phyloP scores from a whole-genome alignment of 2,888 invertebrate species.

The Leucania comma region DNA sequence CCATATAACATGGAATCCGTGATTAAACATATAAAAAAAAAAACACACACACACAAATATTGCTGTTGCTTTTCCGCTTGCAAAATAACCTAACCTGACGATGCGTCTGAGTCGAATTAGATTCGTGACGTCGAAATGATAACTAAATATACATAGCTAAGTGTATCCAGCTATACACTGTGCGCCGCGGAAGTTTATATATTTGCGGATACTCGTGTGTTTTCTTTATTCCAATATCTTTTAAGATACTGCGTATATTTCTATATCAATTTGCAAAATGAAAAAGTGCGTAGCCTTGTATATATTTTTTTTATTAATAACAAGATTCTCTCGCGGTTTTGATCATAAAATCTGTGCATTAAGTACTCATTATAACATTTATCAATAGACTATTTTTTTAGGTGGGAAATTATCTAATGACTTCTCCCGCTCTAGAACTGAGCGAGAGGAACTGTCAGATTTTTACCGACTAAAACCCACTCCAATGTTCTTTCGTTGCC shows the following conservation, averaged over 20 bases:
- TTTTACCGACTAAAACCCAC: no score
- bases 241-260: slow-evolving; percentile 16
- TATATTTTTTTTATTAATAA: slow-evolving; percentile 14
- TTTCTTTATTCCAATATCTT: slow-evolving; percentile 18
- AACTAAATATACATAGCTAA: slow-evolving; percentile 30
- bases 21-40: no score
- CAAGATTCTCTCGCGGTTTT: background rate
- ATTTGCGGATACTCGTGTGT: slow-evolving; percentile 26
- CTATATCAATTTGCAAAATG: slow-evolving; percentile 17
- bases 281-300: slow-evolving; percentile 29
- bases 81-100: slow-evolving; percentile 27
- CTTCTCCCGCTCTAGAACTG: no score
- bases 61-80: slow-evolving; percentile 21
- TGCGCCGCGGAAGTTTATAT: slow-evolving; percentile 30
- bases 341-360: background rate
- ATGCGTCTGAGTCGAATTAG: slow-evolving; percentile 49
- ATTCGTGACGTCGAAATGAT: slow-evolving; percentile 42
- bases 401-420: no score
- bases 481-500: no score
- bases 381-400: background rate
- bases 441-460: no score
- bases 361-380: background rate
- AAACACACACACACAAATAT: no score
- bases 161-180: slow-evolving; percentile 29
- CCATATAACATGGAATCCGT: no score